Percentiles rank a stretch among this genome's conserved stretches.
Evolutionary conservation across 1,140 invertebrate species (phyloP).

Genomic region (Eupristina koningsbergeri): DNA sequence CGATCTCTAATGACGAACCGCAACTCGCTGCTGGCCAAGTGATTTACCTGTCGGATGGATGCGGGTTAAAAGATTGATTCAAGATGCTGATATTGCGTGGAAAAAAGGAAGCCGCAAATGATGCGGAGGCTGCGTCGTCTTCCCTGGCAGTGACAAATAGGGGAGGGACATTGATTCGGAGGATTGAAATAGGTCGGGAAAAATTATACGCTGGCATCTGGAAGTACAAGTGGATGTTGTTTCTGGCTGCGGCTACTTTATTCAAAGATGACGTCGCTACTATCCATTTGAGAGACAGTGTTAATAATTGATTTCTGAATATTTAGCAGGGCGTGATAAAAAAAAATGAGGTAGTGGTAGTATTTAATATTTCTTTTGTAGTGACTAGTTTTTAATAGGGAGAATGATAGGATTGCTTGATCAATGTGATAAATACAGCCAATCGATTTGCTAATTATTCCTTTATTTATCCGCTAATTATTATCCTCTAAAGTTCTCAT

Average conservation of each 20-base stretch:
- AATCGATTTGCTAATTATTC: not conserved
- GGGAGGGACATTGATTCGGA: not conserved
- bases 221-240: not conserved
- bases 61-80: constrained; percentile 57
- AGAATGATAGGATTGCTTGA: not conserved
- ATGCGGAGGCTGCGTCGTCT: no score
- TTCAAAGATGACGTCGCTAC: not conserved
- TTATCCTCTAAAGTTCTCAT: not conserved
- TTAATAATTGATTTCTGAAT: not conserved
- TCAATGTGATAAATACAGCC: not conserved
- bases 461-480: not conserved
- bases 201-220: not conserved
- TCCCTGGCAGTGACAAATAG: not conserved
- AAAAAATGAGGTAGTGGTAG: no score
- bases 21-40: constrained; percentile 16
- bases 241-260: not conserved
- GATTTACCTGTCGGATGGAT: constrained; percentile 52
- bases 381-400: not conserved
- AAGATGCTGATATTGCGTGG: not conserved
- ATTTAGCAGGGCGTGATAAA: not conserved
- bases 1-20: constrained; percentile 61
- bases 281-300: not conserved
- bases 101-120: not conserved
- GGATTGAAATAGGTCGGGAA: not conserved
- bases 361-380: no score